Percentiles rank a stretch among this genome's conserved stretches.
phyloP scores from a whole-genome alignment of 2,113 vertebrate species.

The Vidua macroura region DNA sequence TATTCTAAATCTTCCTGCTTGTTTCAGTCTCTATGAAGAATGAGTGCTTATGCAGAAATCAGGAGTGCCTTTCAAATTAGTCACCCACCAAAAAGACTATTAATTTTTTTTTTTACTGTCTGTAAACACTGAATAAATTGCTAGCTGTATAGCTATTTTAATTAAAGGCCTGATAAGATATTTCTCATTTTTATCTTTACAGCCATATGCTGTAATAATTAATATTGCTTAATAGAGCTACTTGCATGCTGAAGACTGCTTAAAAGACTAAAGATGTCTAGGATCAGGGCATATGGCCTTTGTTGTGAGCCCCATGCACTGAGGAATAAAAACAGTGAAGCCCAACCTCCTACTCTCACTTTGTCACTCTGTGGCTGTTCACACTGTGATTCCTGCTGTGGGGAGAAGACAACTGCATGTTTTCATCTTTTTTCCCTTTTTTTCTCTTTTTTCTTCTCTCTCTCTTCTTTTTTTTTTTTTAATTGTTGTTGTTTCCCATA shows the following conservation, averaged over 20 bases:
- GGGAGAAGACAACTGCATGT: constrained; percentile 35
- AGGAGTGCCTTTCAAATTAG: neutral
- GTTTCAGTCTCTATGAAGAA: neutral
- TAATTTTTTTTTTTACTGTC: neutral
- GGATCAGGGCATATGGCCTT: constrained; percentile 37
- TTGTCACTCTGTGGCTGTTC: constrained; percentile 25
- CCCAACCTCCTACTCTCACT: constrained; percentile 32
- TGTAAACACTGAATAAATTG: neutral
- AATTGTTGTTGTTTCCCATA: neutral
- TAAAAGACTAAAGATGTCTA: constrained; percentile 23
- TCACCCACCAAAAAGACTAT: neutral
- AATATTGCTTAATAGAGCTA: constrained; percentile 16
- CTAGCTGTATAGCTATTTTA: neutral
- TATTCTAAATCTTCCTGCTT: constrained; percentile 5
- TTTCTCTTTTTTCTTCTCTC: too few relatives aligned
- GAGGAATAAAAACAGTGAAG: constrained; percentile 18
- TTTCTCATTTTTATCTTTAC: constrained; percentile 4
- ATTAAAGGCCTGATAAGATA: neutral
- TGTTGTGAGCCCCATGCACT: constrained; percentile 24
- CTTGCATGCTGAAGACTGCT: constrained; percentile 8
- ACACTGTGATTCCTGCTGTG: constrained; percentile 10
- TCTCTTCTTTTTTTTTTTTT: fast-evolving
- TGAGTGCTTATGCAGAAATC: neutral
- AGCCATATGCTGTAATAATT: constrained; percentile 4
- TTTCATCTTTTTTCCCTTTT: neutral